Base-by-base conservation (phyloP, 2,888 invertebrate genomes). In the Resseliella maxima region DNA sequence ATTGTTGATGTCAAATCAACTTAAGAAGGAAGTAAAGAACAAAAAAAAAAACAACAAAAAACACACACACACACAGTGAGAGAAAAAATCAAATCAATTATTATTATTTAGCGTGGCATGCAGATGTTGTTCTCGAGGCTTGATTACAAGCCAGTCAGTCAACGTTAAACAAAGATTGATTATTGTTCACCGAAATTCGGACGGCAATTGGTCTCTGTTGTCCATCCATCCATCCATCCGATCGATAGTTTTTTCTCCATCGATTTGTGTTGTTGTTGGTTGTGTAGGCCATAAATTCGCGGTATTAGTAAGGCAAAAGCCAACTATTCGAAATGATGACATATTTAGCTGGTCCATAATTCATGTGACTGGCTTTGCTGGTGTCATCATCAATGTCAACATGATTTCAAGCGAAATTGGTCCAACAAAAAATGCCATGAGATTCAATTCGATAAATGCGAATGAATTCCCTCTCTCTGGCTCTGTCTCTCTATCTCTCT, bases 311-410 rank as follows among this genome's bases (percentile, higher is more conserved):
- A 59, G 24, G 15, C 6, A 59, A 12, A 41, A 41, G 41, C 41
- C 41, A 72, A 72, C 35, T 72, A 72, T 72, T 72, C 24, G 12
- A 31, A n/a, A 31, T 27, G 72, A 72, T 72, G 72, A 72, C 72
- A 72, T 15, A 27, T 31, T 72, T 72, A 59, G 59, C 24, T 59
- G 50, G 35, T 8, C 12, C 72, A 72, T 72, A 72, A 31, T 31
- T 72, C 35, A 72, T 72, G 31, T 18, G 35, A 72, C 72, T 72
- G 72, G 72, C 72, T 72, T 35, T 31, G 72, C 35, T 72, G 72
- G 31, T 72, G 72, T 72, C 72, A 72, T 72, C 72, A 72, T 72
- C 72, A 72, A 72, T 72, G 72, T 72, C 72, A 72, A 72, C 27
- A 72, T 72, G 72, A 72, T 72, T 31, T 35, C 15, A 72, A 35